Conservation (phyloP, 92 coral and sea anemone species). For the Parazoanthus atlanticus region DNA sequence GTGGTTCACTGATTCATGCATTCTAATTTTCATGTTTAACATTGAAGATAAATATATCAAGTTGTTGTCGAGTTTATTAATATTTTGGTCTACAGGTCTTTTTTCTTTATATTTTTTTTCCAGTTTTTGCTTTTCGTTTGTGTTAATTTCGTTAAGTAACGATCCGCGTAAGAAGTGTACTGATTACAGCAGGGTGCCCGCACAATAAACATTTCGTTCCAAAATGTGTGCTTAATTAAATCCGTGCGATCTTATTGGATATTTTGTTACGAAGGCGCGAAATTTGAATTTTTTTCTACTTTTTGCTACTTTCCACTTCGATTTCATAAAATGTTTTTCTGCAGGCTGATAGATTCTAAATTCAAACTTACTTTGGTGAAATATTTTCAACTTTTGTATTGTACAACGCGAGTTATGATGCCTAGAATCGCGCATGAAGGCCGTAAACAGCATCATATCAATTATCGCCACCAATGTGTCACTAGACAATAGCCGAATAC, state of each 20-base stretch:
- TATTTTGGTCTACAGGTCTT: too few species aligned
- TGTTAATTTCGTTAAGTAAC: too few species aligned
- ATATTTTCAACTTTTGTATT: conserved; percentile 13
- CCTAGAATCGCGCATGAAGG: background rate
- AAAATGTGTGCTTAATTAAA: conserved; percentile 14
- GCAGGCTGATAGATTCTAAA: background rate
- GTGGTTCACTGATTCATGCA: too few species aligned
- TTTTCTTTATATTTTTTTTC: too few species aligned
- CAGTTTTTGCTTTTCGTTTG: too few species aligned
- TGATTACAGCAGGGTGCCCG: conserved; percentile 27
- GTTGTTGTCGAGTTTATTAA: too few species aligned
- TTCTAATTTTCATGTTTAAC: too few species aligned
- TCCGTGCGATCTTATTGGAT: conserved; percentile 15
- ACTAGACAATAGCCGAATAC: conserved; percentile 11
- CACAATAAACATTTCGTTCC: background rate
- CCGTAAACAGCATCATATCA: conserved; percentile 3
- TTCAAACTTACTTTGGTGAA: background rate
- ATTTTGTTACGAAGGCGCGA: background rate
- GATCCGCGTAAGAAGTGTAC: conserved; percentile 32
- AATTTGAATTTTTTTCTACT: background rate
- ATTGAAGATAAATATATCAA: too few species aligned
- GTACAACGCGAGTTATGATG: conserved; percentile 1
- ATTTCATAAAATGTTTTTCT: background rate
- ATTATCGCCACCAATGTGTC: conserved; percentile 3
- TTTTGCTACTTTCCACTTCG: background rate